Conservation (phyloP, 2,797 vertebrate genomes). For the Amblyopsis hoosieri region DNA sequence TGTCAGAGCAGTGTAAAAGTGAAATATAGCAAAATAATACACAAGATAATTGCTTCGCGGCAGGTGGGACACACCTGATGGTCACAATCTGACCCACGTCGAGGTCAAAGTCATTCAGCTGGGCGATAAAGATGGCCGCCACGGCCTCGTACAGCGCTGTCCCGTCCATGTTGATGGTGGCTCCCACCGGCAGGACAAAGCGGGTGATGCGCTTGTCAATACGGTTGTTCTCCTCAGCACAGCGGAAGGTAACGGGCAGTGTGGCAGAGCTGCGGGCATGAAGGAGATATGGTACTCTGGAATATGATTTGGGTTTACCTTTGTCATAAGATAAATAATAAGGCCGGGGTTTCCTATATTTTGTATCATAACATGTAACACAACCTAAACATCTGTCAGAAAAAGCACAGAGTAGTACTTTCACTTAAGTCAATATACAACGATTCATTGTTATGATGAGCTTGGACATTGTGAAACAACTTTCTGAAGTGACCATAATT, state of each 20-base stretch:
- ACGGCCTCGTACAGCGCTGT: conserved; percentile 97
- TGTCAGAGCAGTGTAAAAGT: too few species aligned
- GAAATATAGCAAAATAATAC: neutral
- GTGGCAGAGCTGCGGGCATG: conserved; percentile 87
- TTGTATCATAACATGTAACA: too few species aligned
- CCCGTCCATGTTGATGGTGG: conserved; percentile 98
- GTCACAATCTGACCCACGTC: conserved; percentile 92
- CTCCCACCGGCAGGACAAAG: conserved; percentile 94
- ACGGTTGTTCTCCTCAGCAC: conserved; percentile 91
- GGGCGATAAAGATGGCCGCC: conserved; percentile 95
- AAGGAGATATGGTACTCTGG: neutral
- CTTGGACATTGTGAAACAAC: too few species aligned
- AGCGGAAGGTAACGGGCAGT: conserved; percentile 94
- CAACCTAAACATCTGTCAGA: too few species aligned
- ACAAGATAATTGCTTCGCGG: neutral
- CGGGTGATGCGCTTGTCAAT: conserved; percentile 96
- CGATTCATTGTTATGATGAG: too few species aligned
- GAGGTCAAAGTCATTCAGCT: conserved; percentile 88
- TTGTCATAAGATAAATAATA: too few species aligned
- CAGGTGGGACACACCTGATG: conserved; percentile 83
- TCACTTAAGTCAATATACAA: neutral
- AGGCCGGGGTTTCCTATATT: too few species aligned
- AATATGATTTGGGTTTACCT: too few species aligned
- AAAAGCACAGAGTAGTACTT: neutral
- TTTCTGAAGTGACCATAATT: too few species aligned